Conservation (phyloP, 2,888 invertebrate genomes). For the Sceliomorpha sp. region DNA sequence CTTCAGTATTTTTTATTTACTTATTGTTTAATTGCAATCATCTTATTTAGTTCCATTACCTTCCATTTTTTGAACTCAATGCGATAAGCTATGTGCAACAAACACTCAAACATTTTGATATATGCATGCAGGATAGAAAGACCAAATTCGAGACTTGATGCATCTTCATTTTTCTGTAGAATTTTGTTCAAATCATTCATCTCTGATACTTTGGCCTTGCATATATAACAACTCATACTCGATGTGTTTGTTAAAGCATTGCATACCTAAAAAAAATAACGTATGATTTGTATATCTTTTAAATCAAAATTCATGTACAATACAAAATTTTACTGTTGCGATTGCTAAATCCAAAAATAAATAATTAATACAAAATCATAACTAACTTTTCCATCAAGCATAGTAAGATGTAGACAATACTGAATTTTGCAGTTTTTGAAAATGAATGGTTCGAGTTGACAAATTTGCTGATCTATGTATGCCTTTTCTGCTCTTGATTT, state of each 20-base stretch:
- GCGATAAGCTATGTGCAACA: slow-evolving; percentile 64
- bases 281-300: slow-evolving; percentile 1
- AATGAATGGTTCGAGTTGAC: too few species aligned
- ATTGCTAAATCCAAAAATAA: too few species aligned
- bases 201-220: slow-evolving; percentile 9
- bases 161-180: slow-evolving; percentile 15
- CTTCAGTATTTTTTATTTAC: too few species aligned
- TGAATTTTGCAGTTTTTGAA: too few species aligned
- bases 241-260: slow-evolving; percentile 20
- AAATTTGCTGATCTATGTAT: too few species aligned
- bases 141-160: slow-evolving; percentile 54
- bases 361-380: too few species aligned
- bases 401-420: too few species aligned
- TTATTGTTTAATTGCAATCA: too few species aligned
- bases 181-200: slow-evolving; percentile 20
- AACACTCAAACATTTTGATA: slow-evolving; percentile 66
- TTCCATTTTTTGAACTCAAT: slow-evolving; percentile 16
- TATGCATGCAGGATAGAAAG: slow-evolving; percentile 32
- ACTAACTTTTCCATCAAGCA: too few species aligned
- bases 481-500: too few species aligned
- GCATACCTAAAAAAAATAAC: slow-evolving; percentile 11
- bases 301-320: too few species aligned
- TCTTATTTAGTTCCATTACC: slow-evolving; percentile 11
- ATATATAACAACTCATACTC: slow-evolving; percentile 18
- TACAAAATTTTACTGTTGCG: too few species aligned